Percentiles rank a stretch among this genome's conserved stretches.
Evolutionary conservation across 2,113 vertebrate genomes (phyloP).

Genomic region (Tauraco erythrolophus): DNA sequence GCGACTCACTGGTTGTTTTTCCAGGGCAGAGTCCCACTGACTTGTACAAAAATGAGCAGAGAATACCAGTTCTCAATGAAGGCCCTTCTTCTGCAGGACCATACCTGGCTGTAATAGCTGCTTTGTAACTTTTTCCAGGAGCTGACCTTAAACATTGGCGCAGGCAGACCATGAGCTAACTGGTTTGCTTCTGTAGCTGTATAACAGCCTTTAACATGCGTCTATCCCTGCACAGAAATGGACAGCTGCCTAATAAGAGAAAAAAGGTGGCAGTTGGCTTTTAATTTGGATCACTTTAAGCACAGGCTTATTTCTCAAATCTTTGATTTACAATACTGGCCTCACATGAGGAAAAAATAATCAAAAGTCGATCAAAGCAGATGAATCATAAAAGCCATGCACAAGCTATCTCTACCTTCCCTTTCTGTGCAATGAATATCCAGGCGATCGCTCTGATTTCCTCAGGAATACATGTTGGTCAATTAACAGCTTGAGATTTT

Average conservation of each 20-base stretch:
- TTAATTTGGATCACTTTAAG: constrained; percentile 29
- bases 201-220: neutral
- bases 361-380: constrained; percentile 6
- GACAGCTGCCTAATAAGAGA: neutral
- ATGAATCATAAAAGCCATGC: constrained; percentile 12
- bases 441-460: neutral
- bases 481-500: constrained; percentile 37
- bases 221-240: neutral
- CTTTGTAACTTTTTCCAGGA: constrained; percentile 36
- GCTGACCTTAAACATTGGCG: constrained; percentile 41
- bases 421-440: neutral
- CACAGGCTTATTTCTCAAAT: neutral
- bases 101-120: constrained; percentile 1
- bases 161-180: neutral
- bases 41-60: neutral
- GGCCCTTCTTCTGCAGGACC: neutral
- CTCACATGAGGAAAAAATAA: constrained; percentile 32
- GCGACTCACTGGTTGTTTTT: neutral
- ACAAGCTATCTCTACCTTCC: neutral
- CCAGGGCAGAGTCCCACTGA: neutral
- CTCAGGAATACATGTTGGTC: constrained; percentile 15
- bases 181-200: neutral
- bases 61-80: neutral
- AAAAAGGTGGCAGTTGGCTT: neutral
- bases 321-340: constrained; percentile 44